These are phyloP conservation scores for Platichthys stellatus DNA, from an alignment of 2,113 vertebrate genomes.

Conservation along the genomic window DNA sequence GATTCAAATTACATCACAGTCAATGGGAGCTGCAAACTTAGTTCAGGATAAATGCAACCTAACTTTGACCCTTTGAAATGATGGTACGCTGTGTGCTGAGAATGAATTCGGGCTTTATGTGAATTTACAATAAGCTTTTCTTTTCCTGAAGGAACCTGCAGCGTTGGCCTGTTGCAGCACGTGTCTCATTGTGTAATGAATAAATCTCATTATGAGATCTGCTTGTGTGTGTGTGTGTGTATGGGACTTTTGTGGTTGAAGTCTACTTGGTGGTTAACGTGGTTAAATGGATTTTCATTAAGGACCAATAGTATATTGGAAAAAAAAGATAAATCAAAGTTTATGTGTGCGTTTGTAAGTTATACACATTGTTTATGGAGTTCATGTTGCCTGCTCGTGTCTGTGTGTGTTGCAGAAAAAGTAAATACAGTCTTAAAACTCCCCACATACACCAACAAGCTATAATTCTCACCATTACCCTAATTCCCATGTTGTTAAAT, in stretches of 20 bases:
- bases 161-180: neutral
- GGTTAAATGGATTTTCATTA: neutral
- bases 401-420: conserved; percentile 17
- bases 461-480: conserved; percentile 31
- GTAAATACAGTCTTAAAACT: conserved; percentile 38
- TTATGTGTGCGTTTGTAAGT: neutral
- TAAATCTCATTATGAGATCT: neutral
- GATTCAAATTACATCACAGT: no score
- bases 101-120: neutral
- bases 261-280: neutral
- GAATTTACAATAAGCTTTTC: neutral
- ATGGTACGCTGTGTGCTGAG: neutral
- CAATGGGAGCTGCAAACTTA: no score
- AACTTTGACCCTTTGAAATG: neutral
- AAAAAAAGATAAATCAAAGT: conserved; percentile 20
- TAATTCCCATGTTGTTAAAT: conserved; percentile 50
- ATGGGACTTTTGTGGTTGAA: neutral
- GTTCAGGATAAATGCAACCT: neutral
- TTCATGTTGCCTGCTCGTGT: conserved; percentile 4
- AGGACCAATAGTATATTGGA: neutral
- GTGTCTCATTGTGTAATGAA: neutral
- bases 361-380: neutral
- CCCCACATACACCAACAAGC: conserved; percentile 26
- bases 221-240: neutral
- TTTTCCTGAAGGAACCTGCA: neutral